These are phyloP conservation scores for Zaprionus lachaisei DNA, from an alignment of 1,140 invertebrate species.

Conservation along the genomic window DNA sequence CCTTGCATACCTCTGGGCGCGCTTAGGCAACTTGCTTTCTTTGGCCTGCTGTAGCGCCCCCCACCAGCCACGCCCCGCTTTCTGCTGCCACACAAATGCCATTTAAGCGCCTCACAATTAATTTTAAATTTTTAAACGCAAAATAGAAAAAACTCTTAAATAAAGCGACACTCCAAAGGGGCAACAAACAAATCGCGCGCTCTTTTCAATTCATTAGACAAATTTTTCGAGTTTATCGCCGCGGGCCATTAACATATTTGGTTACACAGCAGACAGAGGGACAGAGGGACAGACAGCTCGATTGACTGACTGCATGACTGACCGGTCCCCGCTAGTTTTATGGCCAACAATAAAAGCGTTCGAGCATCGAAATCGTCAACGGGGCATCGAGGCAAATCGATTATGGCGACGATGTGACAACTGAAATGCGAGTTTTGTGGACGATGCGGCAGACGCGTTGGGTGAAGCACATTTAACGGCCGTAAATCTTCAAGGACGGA, in stretches of 20 bases:
- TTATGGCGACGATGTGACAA: conserved; percentile 73
- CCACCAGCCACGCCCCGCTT: not conserved
- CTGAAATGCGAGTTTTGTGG: conserved; percentile 26
- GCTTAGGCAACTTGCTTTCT: not conserved
- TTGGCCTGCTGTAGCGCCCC: not conserved
- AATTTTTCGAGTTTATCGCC: conserved; percentile 3
- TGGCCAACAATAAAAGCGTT: conserved; percentile 31
- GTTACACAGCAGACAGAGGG: conserved; percentile 12
- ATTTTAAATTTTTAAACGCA: not conserved
- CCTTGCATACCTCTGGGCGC: conserved; percentile 65
- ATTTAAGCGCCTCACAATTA: not conserved
- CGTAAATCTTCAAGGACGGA: conserved; percentile 78
- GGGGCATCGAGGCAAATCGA: conserved; percentile 50
- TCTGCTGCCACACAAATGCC: not conserved
- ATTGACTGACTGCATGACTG: not conserved
- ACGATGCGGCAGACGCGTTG: not conserved
- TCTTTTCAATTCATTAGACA: conserved; percentile 30
- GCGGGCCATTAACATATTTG: conserved; percentile 38
- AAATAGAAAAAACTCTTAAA: not conserved
- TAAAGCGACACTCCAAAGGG: conserved; percentile 5
- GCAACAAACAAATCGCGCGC: not conserved
- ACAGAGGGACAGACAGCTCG: not conserved
- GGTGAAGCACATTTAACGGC: conserved; percentile 68
- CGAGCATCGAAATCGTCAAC: not conserved
- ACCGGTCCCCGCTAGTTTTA: conserved; percentile 29